Evolutionary conservation across 2,888 invertebrate genomes (phyloP).

Genomic region (Catocala nupta): DNA sequence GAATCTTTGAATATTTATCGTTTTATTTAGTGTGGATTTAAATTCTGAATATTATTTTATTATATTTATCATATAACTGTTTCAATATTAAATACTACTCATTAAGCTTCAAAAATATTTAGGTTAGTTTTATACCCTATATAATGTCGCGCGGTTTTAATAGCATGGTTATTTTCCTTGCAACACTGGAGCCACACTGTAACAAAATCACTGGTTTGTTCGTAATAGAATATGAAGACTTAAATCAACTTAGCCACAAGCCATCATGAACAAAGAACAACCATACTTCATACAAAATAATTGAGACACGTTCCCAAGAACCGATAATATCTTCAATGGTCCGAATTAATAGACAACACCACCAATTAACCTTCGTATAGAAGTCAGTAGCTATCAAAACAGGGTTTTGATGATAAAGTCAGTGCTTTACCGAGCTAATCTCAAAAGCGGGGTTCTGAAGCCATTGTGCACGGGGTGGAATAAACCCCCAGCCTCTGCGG

Average conservation of each 20-base stretch:
- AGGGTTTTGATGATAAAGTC: constrained; percentile 46
- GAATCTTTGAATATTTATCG: constrained; percentile 52
- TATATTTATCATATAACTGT: no score
- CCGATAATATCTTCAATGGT: not conserved
- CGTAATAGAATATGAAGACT: no score
- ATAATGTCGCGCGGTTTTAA: no score
- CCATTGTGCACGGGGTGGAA: constrained; percentile 52
- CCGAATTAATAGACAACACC: not conserved
- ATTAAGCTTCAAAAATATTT: no score
- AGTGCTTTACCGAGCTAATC: constrained; percentile 47
- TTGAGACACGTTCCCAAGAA: not conserved
- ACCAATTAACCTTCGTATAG: constrained; percentile 19
- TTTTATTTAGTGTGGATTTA: constrained; percentile 47
- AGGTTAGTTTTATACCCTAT: no score
- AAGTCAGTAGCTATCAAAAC: constrained; percentile 30
- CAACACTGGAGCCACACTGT: no score
- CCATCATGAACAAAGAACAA: not conserved
- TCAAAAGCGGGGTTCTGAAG: constrained; percentile 45
- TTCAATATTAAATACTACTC: no score
- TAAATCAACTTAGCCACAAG: no score
- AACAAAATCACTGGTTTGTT: no score
- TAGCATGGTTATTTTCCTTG: no score
- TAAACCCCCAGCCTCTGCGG: constrained; percentile 47
- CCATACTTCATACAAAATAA: not conserved
- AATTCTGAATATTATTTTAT: constrained; percentile 38